Evolutionary conservation across 2,797 vertebrate species (phyloP).

Genomic region (Lophotriccus pileatus): DNA sequence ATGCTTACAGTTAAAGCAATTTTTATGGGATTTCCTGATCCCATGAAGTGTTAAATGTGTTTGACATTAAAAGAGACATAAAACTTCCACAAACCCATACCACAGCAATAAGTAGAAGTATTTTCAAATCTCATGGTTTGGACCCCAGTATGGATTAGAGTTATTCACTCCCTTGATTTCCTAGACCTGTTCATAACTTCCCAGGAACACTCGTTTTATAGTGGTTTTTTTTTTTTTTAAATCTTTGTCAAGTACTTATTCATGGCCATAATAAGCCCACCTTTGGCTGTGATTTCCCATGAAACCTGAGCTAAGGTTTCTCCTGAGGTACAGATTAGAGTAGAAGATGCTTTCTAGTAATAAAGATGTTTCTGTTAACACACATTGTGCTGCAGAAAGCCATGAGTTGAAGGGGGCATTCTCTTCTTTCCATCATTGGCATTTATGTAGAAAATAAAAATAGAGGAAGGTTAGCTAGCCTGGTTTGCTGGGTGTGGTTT

Average conservation of each 20-base stretch:
- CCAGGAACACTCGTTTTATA: neutral
- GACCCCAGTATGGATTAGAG: neutral
- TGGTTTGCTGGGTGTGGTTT: neutral
- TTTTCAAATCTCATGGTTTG: neutral
- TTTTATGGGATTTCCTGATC: neutral
- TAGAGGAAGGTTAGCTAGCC: neutral
- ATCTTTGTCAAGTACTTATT: neutral
- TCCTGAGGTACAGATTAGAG: neutral
- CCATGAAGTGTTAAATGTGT: neutral
- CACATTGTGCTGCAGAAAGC: neutral
- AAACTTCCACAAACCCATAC: neutral
- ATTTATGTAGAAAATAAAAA: neutral
- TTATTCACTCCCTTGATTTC: neutral
- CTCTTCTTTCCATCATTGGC: neutral
- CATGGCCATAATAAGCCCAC: neutral
- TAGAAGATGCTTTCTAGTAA: neutral
- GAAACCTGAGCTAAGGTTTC: neutral
- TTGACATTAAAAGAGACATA: neutral
- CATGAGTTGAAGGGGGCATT: neutral
- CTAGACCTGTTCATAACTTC: neutral
- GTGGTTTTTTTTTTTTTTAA: neutral
- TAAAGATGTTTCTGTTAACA: neutral
- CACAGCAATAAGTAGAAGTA: neutral
- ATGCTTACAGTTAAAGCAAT: neutral
- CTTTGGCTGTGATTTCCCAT: neutral